phyloP scores from a whole-genome alignment of 2,888 invertebrate species.

The Cryptus armator region DNA sequence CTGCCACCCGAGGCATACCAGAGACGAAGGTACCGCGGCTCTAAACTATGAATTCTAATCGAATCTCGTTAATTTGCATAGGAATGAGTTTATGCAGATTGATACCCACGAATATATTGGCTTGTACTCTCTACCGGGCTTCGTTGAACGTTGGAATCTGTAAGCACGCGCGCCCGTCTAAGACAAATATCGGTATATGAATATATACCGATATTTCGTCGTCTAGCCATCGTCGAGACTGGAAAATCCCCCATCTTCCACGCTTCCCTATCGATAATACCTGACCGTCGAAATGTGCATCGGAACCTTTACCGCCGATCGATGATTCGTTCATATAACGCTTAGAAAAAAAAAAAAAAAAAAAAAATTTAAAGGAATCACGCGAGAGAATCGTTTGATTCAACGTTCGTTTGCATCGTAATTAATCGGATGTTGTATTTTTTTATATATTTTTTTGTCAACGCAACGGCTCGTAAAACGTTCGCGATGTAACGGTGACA shows the following conservation, averaged over 20 bases:
- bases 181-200: constrained; percentile 52
- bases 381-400: not conserved
- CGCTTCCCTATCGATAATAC: constrained; percentile 48
- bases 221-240: constrained; percentile 63
- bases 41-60: constrained; percentile 69
- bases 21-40: constrained; percentile 55
- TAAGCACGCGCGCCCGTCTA: constrained; percentile 58
- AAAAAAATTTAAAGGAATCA: too few relatives aligned
- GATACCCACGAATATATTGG: constrained; percentile 80
- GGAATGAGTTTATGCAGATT: constrained; percentile 84
- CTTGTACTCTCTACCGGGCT: constrained; percentile 64
- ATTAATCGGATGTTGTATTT: constrained; percentile 51
- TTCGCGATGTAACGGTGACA: constrained; percentile 40
- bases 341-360: constrained; percentile 1
- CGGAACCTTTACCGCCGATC: constrained; percentile 22
- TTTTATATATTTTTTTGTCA: not conserved
- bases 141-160: constrained; percentile 71
- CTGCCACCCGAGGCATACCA: constrained; percentile 3
- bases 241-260: not conserved
- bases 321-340: constrained; percentile 32
- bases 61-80: constrained; percentile 78
- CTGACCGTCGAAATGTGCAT: constrained; percentile 44
- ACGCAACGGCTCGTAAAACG: constrained; percentile 45
- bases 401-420: constrained; percentile 34
- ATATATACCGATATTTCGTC: constrained; percentile 51